Conservation (phyloP, 2,797 vertebrate species). For the Phyllotis vaccarum region DNA sequence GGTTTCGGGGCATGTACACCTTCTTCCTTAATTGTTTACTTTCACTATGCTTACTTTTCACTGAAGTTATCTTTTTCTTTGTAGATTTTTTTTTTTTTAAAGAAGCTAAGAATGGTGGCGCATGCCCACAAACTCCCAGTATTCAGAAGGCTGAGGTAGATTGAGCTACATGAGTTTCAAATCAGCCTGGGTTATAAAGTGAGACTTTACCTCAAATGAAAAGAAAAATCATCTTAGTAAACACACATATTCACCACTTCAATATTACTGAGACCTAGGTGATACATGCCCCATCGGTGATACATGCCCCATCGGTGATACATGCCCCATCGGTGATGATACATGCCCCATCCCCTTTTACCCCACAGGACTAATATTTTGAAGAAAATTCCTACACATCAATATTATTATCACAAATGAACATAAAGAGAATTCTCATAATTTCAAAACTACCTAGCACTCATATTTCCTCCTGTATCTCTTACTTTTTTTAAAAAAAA, state of each 20-base stretch:
- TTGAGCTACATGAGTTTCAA: not conserved
- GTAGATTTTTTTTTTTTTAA: not conserved
- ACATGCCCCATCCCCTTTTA: not conserved
- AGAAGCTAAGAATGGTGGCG: not conserved
- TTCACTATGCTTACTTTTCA: not conserved
- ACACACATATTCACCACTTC: not conserved
- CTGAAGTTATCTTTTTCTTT: not conserved
- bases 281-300: not conserved
- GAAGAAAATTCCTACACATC: conserved; percentile 19
- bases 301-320: no score
- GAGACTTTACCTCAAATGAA: not conserved
- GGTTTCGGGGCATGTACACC: not conserved
- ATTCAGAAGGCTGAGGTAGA: not conserved
- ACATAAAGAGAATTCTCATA: conserved; percentile 31
- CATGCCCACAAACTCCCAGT: not conserved
- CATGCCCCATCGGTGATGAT: no score
- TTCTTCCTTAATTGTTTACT: not conserved
- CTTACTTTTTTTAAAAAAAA: conserved; percentile 1
- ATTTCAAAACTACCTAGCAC: not conserved
- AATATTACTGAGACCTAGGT: not conserved
- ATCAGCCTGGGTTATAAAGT: not conserved
- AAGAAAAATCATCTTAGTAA: not conserved
- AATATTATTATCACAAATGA: conserved; percentile 10
- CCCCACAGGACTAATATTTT: not conserved
- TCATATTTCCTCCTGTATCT: not conserved